Base-by-base conservation (phyloP, 1,140 invertebrate genomes). In the Drosophila lacteicornis region DNA sequence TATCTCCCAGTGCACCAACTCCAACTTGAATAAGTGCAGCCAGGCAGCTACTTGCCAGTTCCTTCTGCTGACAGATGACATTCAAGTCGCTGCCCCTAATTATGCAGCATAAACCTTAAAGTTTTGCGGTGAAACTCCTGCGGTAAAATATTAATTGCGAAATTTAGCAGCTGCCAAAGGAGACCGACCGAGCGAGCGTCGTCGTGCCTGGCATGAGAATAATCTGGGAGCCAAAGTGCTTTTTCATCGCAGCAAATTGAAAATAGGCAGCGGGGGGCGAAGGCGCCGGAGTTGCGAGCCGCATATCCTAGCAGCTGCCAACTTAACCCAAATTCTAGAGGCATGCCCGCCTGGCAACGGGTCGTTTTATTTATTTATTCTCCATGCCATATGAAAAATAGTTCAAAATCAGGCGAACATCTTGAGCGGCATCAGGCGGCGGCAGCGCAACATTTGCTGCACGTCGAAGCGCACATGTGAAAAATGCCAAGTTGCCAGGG, bases 321-420 rank as follows among this genome's bases (percentile, higher is more conserved):
- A 82, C 80, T 82, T 81, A 81, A 81, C 79, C 79, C 79, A 81
- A 70, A 81, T 81, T 69, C 59, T 40, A 50, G n/a, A 50, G 60
- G 62, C 55, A 51, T 25, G 62, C 40, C 53, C 12, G 51, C 53
- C 53, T 33, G 45, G 46, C 71, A 80, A 60, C 61, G 53, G 27
- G 43, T 47, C 50, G 45, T 55, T 76, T 88, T 86, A 84, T 80
- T 88, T 87, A 87, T 87, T 87, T 88, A 87, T 82, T 61, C 76
- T 78, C 65, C 70, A 70, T 61, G 84, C 65, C 80, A 83, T 87
- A 80, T 84, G 80, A 87, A 88, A 87, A 87, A 88, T 88, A 80
- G 84, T 84, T 88, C 77, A 84, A 88, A 87, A 84, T 87, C 83
- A 84, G 74, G 71, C 73, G 55, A 77, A 66, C 67, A 77, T 77